Evolutionary conservation across 2,888 invertebrate genomes (phyloP).

Genomic region (Clistopyga incitator): DNA sequence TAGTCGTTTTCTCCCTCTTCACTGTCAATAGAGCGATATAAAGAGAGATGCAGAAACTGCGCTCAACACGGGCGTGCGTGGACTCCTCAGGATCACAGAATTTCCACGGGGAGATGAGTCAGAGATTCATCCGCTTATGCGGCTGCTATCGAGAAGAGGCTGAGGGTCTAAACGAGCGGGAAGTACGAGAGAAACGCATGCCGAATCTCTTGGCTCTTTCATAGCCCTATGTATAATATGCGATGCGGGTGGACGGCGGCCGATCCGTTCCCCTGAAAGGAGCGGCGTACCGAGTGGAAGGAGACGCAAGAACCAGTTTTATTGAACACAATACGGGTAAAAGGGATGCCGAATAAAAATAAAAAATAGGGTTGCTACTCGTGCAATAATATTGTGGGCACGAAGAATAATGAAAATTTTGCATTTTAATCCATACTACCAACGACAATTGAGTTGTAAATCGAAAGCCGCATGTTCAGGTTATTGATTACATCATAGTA

Average conservation of each 20-base stretch:
- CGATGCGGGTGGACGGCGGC: slow-evolving; percentile 64
- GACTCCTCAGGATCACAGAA: slow-evolving; percentile 40
- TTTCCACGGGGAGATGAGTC: slow-evolving; percentile 64
- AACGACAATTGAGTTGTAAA: not conserved
- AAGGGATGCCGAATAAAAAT: not conserved
- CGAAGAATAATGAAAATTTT: not conserved
- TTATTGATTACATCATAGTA: not conserved
- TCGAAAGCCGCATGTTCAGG: not conserved
- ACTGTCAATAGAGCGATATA: slow-evolving; percentile 41
- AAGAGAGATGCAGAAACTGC: slow-evolving; percentile 1
- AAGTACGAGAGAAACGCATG: slow-evolving; percentile 69
- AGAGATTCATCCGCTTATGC: slow-evolving; percentile 42
- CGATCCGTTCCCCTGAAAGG: slow-evolving; percentile 15
- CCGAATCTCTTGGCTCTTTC: slow-evolving; percentile 70
- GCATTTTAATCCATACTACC: no score
- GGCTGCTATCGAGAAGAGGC: slow-evolving; percentile 32
- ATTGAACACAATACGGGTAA: slow-evolving; percentile 74
- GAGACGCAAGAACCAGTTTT: slow-evolving; percentile 79
- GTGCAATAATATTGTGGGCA: not conserved
- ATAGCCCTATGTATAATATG: slow-evolving; percentile 54
- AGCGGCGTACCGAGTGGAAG: slow-evolving; percentile 30
- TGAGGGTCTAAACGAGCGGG: slow-evolving; percentile 18
- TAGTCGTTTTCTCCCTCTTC: slow-evolving; percentile 30
- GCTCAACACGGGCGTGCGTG: slow-evolving; percentile 40
- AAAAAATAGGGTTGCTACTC: not conserved